These are phyloP conservation scores for Zaprionus africanus DNA, from an alignment of 1,140 invertebrate species.

Conservation along the genomic window DNA sequence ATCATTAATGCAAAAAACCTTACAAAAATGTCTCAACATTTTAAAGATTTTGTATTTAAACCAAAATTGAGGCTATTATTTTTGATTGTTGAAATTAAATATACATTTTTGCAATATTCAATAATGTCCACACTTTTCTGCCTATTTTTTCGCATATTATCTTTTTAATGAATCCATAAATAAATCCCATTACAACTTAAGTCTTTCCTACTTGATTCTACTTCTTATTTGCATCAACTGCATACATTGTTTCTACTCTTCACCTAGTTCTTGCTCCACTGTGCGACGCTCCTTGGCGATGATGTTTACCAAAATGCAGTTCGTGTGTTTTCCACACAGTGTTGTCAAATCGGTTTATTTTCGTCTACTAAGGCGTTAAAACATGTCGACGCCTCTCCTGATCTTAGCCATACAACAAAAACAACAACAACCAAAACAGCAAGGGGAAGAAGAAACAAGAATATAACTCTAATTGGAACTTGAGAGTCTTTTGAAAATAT, in stretches of 20 bases:
- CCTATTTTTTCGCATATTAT: too few species aligned
- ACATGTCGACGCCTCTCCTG: conserved; percentile 65
- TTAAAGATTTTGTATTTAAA: background rate
- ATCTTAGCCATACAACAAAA: conserved; percentile 33
- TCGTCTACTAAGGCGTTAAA: conserved; percentile 55
- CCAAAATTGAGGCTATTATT: background rate
- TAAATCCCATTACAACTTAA: background rate
- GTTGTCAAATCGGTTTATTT: conserved; percentile 70
- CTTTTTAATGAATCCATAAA: too few species aligned
- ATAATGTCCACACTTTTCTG: too few species aligned
- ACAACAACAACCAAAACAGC: conserved; percentile 29
- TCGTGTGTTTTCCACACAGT: conserved; percentile 58
- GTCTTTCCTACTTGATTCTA: background rate
- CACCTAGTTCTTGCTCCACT: background rate
- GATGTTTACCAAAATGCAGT: conserved; percentile 69
- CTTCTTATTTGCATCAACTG: too few species aligned
- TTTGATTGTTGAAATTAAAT: background rate
- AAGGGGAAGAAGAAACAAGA: conserved; percentile 19
- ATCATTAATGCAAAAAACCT: background rate
- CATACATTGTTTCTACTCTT: background rate
- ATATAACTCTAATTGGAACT: conserved; percentile 23
- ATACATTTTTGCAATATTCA: too few species aligned
- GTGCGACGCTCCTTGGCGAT: conserved; percentile 34
- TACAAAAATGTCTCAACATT: background rate
- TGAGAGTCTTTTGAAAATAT: background rate